phyloP scores from a whole-genome alignment of 2,113 vertebrate species.

The Brachypodius melanocephalos region DNA sequence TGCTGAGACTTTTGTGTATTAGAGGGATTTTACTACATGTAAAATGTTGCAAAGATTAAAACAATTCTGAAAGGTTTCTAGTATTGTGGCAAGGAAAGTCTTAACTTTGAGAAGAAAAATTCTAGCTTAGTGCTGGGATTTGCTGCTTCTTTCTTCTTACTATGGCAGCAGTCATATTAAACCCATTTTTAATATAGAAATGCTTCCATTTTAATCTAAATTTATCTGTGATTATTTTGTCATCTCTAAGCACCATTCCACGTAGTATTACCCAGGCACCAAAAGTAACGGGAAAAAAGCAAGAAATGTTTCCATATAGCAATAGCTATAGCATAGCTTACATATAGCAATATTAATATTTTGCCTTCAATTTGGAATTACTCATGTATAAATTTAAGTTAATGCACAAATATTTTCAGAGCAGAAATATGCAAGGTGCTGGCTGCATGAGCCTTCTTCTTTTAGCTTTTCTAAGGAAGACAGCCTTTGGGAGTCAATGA shows the following conservation, averaged over 20 bases:
- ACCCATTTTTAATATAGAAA: background rate
- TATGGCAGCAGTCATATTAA: background rate
- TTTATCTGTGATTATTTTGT: background rate
- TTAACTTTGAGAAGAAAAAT: background rate
- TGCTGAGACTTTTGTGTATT: background rate
- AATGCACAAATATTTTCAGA: background rate
- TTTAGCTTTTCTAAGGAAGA: background rate
- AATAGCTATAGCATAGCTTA: background rate
- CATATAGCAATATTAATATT: background rate
- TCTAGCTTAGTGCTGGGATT: background rate
- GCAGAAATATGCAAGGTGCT: background rate
- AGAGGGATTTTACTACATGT: background rate
- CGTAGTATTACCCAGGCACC: background rate
- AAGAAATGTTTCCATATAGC: background rate
- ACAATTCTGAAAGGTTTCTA: background rate
- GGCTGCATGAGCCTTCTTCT: background rate
- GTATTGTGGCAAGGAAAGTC: background rate
- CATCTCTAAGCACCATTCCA: background rate
- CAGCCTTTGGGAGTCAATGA: background rate
- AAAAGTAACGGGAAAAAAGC: background rate
- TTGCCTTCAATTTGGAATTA: background rate
- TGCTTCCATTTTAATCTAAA: background rate
- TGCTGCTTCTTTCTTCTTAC: background rate
- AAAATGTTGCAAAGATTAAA: background rate
- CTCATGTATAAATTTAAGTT: background rate